These are phyloP conservation scores for Drosophila nasuta DNA, from an alignment of 1,140 invertebrate genomes.

Conservation along the genomic window DNA sequence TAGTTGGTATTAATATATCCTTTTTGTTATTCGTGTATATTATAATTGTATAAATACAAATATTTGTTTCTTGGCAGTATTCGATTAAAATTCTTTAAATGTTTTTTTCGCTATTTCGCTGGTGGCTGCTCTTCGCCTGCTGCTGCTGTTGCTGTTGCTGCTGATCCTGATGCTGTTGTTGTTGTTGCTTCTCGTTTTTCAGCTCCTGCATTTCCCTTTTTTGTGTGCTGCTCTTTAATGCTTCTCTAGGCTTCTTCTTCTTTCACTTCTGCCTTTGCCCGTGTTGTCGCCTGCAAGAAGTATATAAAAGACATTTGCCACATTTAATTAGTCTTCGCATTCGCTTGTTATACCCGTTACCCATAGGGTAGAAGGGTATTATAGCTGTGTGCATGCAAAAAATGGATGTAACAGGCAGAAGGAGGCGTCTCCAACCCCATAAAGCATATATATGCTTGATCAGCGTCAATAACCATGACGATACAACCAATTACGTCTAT, in stretches of 20 bases:
- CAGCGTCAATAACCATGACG: too few relatives aligned
- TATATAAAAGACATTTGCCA: conserved; percentile 30
- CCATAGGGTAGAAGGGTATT: too few relatives aligned
- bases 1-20: conserved; percentile 8
- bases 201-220: not conserved
- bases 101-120: conserved; percentile 32
- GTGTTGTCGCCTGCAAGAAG: conserved; percentile 34
- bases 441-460: too few relatives aligned
- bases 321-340: conserved; percentile 60
- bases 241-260: not conserved
- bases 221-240: not conserved
- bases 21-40: conserved; percentile 34
- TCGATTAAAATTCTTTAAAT: conserved; percentile 81
- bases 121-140: conserved; percentile 27
- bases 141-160: not conserved
- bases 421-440: too few relatives aligned
- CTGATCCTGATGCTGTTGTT: not conserved
- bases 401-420: too few relatives aligned
- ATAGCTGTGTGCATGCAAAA: too few relatives aligned
- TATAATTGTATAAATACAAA: conserved; percentile 36
- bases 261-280: not conserved
- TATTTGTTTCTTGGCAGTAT: conserved; percentile 72
- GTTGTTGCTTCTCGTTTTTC: not conserved
- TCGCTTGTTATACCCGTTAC: too few relatives aligned
- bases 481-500: too few relatives aligned